Evolutionary conservation across 1,140 invertebrate genomes (phyloP).

Genomic region (Drosophila burlai): DNA sequence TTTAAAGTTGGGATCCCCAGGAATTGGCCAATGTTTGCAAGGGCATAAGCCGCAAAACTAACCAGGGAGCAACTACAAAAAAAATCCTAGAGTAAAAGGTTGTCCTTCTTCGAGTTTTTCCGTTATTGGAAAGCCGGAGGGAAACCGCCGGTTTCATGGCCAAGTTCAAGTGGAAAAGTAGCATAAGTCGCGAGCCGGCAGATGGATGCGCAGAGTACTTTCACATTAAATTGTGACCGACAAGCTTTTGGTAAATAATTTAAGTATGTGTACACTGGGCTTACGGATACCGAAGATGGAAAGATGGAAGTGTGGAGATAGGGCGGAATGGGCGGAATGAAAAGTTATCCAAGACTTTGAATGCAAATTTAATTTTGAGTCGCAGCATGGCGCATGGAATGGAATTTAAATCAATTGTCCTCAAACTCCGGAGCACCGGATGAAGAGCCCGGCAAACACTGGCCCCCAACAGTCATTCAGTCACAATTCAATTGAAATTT

Average conservation of each 20-base stretch:
- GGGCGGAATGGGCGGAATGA: conserved; percentile 3
- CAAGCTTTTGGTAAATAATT: conserved; percentile 67
- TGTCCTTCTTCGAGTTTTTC: background rate
- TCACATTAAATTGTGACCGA: conserved; percentile 52
- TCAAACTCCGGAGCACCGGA: background rate
- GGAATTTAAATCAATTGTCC: conserved; percentile 47
- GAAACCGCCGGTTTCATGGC: conserved; percentile 18
- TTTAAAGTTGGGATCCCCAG: conserved; percentile 29
- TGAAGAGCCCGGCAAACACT: conserved; percentile 6
- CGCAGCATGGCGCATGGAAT: conserved; percentile 54
- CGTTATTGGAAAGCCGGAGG: conserved; percentile 4
- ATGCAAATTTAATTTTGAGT: conserved; percentile 65
- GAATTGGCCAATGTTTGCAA: conserved; percentile 20
- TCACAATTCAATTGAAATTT: conserved; percentile 64
- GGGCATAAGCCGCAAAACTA: conserved; percentile 25
- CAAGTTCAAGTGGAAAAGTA: conserved; percentile 73
- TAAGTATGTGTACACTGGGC: conserved; percentile 65
- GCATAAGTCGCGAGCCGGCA: conserved; percentile 48
- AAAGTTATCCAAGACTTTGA: conserved; percentile 38
- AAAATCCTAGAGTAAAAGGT: background rate
- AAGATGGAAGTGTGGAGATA: background rate
- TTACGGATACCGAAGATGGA: conserved; percentile 3
- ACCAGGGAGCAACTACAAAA: background rate
- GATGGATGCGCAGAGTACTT: conserved; percentile 21
- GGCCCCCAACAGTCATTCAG: conserved; percentile 3